Evolutionary conservation across 2,797 vertebrate species (phyloP), one percentile per base, ranked within the genome.

Genomic region (Helostoma temminkii): DNA sequence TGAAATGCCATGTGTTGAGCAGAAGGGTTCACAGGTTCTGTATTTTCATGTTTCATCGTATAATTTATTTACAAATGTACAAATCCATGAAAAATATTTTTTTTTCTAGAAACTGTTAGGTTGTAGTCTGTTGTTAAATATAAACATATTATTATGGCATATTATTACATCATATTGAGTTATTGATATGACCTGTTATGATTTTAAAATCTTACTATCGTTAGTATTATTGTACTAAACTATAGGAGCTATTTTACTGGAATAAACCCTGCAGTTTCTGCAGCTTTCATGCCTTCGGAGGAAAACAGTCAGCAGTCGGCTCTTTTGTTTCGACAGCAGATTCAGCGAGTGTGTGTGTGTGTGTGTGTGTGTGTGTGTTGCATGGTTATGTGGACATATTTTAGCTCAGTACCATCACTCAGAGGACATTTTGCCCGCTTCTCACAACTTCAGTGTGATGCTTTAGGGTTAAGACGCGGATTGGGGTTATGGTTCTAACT

Each of bases 261-360:
- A 58, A 45, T 37, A 69, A 64, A 81, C 63, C 58, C 18, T 28
- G 46, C 65, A 11, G 45, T 55, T 85, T 67, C 36, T 70, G 74
- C 67, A 61, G 70, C 71, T 81, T 84, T 71, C 52, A 37, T 76
- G 76, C 46, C 52, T 54, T 70, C 45, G 50, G 69, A 72, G 72
- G 34, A 53, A 82, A 79, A 66, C 75, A 80, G 72, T 76, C 76
- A 82, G 80, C 74, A 74, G 66, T 80, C 68, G 74, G 59, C 84
- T 94, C 94, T 95, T 95, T 95, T 95, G 94, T 95, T 95, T 91
- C 87, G 77, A 83, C 88, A 90, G 89, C 87, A 82, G 74, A 87
- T 74, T 70, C 52, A 49, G 54, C 49, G 36, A 21, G 71, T 54
- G 74, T 54, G 60, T 70, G 37, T 55, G 56, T 52, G 48, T 24